Evolutionary conservation across 2,113 vertebrate genomes (phyloP).

Genomic region (Tupaia chinensis): DNA sequence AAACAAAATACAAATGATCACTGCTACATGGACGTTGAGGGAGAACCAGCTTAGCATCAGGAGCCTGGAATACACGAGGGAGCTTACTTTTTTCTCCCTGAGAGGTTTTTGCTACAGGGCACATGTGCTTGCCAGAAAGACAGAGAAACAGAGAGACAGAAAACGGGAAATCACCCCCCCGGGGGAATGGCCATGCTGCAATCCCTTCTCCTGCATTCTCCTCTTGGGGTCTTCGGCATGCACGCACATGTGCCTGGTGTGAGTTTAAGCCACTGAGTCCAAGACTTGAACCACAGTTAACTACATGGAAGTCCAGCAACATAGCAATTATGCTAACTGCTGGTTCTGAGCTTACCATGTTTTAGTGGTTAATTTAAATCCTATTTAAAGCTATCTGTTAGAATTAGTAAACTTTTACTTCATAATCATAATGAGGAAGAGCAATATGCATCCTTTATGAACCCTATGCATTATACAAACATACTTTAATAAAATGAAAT

Average conservation of each 20-base stretch:
- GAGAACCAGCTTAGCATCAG: background rate
- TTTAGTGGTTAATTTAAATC: background rate
- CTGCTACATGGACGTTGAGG: rapidly evolving
- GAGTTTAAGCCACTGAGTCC: too few species aligned
- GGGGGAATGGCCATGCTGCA: too few species aligned
- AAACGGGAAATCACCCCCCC: too few species aligned
- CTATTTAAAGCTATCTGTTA: background rate
- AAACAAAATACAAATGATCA: background rate
- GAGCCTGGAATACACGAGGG: background rate
- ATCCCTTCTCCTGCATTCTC: too few species aligned
- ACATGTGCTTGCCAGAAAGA: too few species aligned
- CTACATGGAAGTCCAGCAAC: too few species aligned
- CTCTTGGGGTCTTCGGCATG: too few species aligned
- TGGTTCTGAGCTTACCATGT: background rate
- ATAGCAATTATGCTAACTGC: too few species aligned
- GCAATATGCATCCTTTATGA: background rate
- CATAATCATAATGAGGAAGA: background rate
- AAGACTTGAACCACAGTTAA: too few species aligned
- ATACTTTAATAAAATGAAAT: background rate
- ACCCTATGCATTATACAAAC: background rate
- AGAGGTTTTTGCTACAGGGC: too few species aligned
- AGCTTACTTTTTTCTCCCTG: background rate
- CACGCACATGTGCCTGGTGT: too few species aligned
- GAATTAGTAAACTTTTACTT: conserved; percentile 26
- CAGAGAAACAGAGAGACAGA: too few species aligned